A percentile compares a stretch with the other conserved stretches of the same genome.
phyloP scores from a whole-genome alignment of 2,888 invertebrate genomes.

The Tiliacea citrago region DNA sequence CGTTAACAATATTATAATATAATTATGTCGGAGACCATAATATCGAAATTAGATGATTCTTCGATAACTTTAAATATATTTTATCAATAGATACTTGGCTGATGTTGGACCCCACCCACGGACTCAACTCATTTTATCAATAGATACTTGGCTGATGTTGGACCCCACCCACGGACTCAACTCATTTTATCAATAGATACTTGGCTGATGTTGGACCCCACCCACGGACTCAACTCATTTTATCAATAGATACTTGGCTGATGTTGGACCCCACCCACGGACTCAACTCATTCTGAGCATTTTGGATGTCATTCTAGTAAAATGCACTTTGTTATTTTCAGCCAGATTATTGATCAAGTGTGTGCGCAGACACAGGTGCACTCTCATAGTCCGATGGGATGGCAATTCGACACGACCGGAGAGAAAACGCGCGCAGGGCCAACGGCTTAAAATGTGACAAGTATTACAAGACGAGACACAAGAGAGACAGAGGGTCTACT shows the following conservation, averaged over 20 bases:
- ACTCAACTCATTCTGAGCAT: not conserved
- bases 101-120: not conserved
- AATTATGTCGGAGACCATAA: too few species aligned
- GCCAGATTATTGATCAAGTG: not conserved
- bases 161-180: not conserved
- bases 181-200: slow-evolving; percentile 18
- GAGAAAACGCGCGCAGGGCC: too few species aligned
- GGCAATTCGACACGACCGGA: too few species aligned
- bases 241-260: too few species aligned
- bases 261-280: not conserved
- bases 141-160: not conserved
- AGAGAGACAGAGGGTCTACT: too few species aligned
- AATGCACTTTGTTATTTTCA: not conserved
- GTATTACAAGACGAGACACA: too few species aligned
- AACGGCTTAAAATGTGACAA: too few species aligned
- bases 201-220: not conserved
- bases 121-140: slow-evolving; percentile 1
- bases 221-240: not conserved
- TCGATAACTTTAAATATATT: slow-evolving; percentile 10
- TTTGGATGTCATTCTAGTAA: not conserved
- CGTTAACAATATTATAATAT: slow-evolving; percentile 31
- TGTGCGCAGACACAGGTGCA: too few species aligned
- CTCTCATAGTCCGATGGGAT: too few species aligned
- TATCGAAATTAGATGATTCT: slow-evolving; percentile 2
- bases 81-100: slow-evolving; percentile 12